These are phyloP conservation scores for Anabas testudineus DNA, from an alignment of 2,797 vertebrate genomes.

Conservation along the genomic window DNA sequence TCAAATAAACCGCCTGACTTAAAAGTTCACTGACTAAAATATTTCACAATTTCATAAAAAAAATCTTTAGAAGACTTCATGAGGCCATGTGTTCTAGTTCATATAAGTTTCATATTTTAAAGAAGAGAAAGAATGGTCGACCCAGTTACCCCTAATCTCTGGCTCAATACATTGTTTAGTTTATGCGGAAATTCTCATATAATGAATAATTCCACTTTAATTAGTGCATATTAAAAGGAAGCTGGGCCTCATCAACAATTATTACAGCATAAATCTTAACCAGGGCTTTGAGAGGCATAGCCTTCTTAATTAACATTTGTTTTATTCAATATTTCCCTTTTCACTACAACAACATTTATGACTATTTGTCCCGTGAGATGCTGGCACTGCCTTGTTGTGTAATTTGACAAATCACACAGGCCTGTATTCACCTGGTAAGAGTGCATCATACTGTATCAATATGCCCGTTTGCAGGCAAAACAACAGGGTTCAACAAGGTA, in stretches of 20 bases:
- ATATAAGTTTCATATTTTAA: constrained; percentile 31
- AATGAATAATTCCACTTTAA: constrained; percentile 70
- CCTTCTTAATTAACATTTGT: constrained; percentile 9
- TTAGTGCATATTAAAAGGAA: constrained; percentile 63
- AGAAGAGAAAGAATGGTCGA: constrained; percentile 36
- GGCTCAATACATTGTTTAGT: constrained; percentile 48
- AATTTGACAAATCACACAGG: constrained; percentile 39
- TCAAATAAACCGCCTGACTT: constrained; percentile 57
- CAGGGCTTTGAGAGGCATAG: constrained; percentile 34
- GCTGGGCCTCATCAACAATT: constrained; percentile 44
- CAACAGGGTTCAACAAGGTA: constrained; percentile 54
- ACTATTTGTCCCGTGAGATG: constrained; percentile 43
- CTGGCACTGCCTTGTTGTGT: constrained; percentile 27
- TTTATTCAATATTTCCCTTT: constrained; percentile 42
- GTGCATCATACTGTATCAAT: constrained; percentile 32
- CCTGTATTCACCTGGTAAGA: constrained; percentile 27
- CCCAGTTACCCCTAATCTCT: constrained; percentile 39
- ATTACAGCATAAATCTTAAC: constrained; percentile 54
- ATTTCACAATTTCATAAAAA: constrained; percentile 29
- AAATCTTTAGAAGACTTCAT: constrained; percentile 10
- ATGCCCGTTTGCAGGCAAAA: constrained; percentile 59
- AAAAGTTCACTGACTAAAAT: constrained; percentile 38
- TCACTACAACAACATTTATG: constrained; percentile 37
- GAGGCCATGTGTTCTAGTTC: constrained; percentile 20
- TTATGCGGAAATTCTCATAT: constrained; percentile 33